A percentile compares a stretch with the other conserved stretches of the same genome.
Conservation (phyloP, 2,797 vertebrate species). For the Sitta carolinensis region DNA sequence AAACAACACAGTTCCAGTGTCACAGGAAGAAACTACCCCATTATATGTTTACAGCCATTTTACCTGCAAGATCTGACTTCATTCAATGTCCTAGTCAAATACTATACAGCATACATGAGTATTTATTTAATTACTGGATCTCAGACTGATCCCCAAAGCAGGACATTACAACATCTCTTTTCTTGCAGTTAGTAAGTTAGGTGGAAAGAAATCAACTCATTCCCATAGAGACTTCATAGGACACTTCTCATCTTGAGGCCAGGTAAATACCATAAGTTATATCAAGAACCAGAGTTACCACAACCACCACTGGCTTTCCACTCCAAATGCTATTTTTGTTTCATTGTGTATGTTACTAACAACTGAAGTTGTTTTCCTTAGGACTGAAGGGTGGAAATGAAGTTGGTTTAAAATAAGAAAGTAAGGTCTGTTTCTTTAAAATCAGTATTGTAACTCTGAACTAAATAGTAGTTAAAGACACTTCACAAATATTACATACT, state of each 20-base stretch:
- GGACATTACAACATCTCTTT: background rate
- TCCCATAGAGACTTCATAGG: background rate
- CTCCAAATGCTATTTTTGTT: background rate
- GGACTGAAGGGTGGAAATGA: background rate
- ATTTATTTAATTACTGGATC: background rate
- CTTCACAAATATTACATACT: background rate
- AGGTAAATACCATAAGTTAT: background rate
- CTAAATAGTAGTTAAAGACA: background rate
- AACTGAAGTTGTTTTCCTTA: background rate
- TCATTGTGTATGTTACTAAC: background rate
- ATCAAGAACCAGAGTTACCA: background rate
- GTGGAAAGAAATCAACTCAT: background rate
- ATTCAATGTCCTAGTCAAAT: background rate
- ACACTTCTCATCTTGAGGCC: background rate
- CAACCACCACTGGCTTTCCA: background rate
- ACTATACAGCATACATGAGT: background rate
- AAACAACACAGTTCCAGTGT: background rate
- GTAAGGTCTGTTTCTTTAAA: background rate
- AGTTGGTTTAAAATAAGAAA: background rate
- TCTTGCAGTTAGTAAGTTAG: background rate
- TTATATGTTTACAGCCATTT: background rate
- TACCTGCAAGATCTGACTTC: background rate
- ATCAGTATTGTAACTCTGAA: background rate
- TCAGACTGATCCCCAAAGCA: background rate
- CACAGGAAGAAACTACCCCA: background rate